Evolutionary conservation across 2,888 invertebrate genomes (phyloP).

Genomic region (Sericinus montela): DNA sequence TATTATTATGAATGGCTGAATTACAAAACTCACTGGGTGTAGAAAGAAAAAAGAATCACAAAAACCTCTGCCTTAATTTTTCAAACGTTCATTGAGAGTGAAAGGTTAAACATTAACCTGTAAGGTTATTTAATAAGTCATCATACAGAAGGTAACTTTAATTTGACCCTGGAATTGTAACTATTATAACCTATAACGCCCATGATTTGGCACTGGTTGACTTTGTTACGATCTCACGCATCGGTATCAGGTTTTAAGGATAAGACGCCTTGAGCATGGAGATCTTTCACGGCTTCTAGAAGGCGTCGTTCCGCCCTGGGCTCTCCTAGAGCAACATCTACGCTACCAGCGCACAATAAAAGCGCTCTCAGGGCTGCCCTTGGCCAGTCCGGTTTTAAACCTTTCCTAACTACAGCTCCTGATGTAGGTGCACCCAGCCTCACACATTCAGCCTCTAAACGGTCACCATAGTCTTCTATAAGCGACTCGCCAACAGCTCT

Average conservation of each 20-base stretch:
- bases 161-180: slow-evolving; percentile 10
- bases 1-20: neutral
- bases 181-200: slow-evolving; percentile 19
- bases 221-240: slow-evolving; percentile 36
- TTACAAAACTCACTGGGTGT: neutral
- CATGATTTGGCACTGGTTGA: slow-evolving; percentile 46
- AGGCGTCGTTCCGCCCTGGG: slow-evolving; percentile 86
- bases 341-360: slow-evolving; percentile 88
- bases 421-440: slow-evolving; percentile 80
- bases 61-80: neutral
- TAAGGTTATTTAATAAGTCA: neutral
- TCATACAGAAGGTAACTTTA: slow-evolving; percentile 4
- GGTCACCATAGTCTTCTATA: slow-evolving; percentile 85
- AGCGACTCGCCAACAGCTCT: slow-evolving; percentile 81
- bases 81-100: too few species aligned
- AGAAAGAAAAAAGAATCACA: neutral
- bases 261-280: slow-evolving; percentile 84
- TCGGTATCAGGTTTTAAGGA: slow-evolving; percentile 68
- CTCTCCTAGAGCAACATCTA: slow-evolving; percentile 88
- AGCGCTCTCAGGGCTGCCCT: slow-evolving; percentile 87
- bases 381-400: slow-evolving; percentile 80
- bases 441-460: slow-evolving; percentile 80
- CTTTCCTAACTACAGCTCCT: slow-evolving; percentile 71
- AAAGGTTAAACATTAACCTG: neutral
- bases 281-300: slow-evolving; percentile 85